Evolutionary conservation across 2,888 invertebrate genomes (phyloP), one percentile per base, ranked within the genome.

Genomic region (Perdita meconis): DNA sequence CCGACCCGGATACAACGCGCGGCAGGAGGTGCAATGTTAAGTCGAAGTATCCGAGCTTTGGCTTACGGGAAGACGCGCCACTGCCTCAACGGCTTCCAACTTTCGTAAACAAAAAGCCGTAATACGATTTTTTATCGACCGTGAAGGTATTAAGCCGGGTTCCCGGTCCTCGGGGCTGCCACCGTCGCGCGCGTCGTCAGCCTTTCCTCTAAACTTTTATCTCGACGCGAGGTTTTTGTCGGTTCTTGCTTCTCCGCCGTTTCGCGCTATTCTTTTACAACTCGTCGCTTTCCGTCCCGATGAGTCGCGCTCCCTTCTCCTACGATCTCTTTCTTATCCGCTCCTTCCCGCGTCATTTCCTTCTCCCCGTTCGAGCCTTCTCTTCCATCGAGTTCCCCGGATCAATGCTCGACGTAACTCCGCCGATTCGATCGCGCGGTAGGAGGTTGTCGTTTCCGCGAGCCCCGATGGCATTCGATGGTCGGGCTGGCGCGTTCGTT

Each of bases 261-360:
- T 55, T 55, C 65, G 55, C 55, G 51, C 42, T 65, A 24, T 70
- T 70, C 55, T 70, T 65, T 55, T 56, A 57, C 59, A 73, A 71
- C 61, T 71, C 71, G 30, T 47, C 71, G 71, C 61, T 71, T 73
- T 71, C 72, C 70, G 71, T 68, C 51, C 59, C 70, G 56, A 71
- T 56, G 73, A 71, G 71, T 73, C 73, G 61, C 34, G 8, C 6
- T 19, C 19, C 38, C 51, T 50, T 70, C 34, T 66, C 53, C 64
- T 68, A 44, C 55, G 22, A n/a, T 47, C n/a, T 65, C 55, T 51
- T 34, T 59, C 59, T 60, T 42, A n/a, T 51, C 61, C 40, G 47
- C 26, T 73, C 55, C 61, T 61, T 22, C 22, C 42, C 22, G n/a
- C 73, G 26, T 44, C 59, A 59, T 70, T 70, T 69, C 70, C 57